Evolutionary conservation across 2,113 vertebrate species (phyloP).

Genomic region (Syngnathus scovelli): DNA sequence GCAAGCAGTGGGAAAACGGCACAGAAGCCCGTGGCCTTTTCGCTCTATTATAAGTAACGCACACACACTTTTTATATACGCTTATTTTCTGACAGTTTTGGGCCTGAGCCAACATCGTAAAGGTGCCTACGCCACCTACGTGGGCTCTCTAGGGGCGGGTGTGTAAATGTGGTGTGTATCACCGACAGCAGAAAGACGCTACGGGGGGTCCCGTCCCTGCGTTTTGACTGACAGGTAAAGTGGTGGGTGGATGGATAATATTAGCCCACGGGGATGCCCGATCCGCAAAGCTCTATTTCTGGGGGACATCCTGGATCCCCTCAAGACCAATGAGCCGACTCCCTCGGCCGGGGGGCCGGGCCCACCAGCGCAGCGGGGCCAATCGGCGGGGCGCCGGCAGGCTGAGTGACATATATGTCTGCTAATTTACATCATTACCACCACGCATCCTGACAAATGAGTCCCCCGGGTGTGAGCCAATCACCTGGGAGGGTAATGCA

Average conservation of each 20-base stretch:
- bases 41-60: slow-evolving; percentile 29
- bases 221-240: slow-evolving; percentile 68
- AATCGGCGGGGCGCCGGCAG: slow-evolving; percentile 59
- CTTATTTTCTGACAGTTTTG: slow-evolving; percentile 16
- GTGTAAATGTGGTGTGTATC: slow-evolving; percentile 9
- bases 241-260: slow-evolving; percentile 58
- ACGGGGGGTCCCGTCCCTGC: slow-evolving; percentile 37
- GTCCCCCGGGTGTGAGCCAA: slow-evolving; percentile 69
- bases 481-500: slow-evolving; percentile 75
- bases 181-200: slow-evolving; percentile 31
- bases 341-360: slow-evolving; percentile 55
- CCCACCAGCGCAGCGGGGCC: slow-evolving; percentile 57
- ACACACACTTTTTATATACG: slow-evolving; percentile 2
- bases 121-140: slow-evolving; percentile 12
- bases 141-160: slow-evolving; percentile 8
- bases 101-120: slow-evolving; percentile 22
- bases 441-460: slow-evolving; percentile 72
- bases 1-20: slow-evolving; percentile 48
- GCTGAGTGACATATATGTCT: slow-evolving; percentile 69
- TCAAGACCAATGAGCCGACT: slow-evolving; percentile 68
- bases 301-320: slow-evolving; percentile 63
- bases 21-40: slow-evolving; percentile 48
- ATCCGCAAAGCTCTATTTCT: slow-evolving; percentile 60
- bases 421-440: slow-evolving; percentile 75
- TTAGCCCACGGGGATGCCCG: slow-evolving; percentile 60